A percentile compares a stretch with the other conserved stretches of the same genome.
Conservation (phyloP, 2,113 vertebrate genomes). For the Rhombomys opimus region DNA sequence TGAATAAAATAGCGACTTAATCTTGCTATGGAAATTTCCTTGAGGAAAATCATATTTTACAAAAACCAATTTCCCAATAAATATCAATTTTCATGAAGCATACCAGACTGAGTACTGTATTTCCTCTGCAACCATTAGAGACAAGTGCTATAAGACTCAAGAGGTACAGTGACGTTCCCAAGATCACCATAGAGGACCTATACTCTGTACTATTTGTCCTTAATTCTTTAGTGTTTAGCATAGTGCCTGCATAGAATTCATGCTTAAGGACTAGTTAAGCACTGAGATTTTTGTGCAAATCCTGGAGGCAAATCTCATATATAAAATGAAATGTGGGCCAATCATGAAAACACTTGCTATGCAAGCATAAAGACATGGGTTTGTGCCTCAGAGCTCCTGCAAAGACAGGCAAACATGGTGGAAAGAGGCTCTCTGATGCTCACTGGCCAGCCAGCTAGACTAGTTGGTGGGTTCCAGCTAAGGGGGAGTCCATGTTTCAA, state of each 20-base stretch:
- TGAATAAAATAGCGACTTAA: not conserved
- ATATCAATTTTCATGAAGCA: not conserved
- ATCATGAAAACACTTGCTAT: not conserved
- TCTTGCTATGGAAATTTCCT: not conserved
- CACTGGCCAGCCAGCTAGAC: not conserved
- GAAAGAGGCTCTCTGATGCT: not conserved
- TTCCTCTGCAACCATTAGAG: not conserved
- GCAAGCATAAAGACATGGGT: not conserved
- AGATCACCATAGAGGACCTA: not conserved
- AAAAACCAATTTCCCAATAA: not conserved
- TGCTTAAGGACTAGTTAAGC: slow-evolving; percentile 53
- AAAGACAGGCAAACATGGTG: not conserved
- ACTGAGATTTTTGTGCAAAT: not conserved
- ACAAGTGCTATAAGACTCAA: not conserved
- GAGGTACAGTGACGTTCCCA: not conserved
- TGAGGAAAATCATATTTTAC: not conserved
- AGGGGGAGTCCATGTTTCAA: not conserved
- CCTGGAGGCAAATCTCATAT: slow-evolving; percentile 16
- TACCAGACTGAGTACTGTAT: not conserved
- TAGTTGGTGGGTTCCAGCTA: not conserved
- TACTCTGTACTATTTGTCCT: not conserved
- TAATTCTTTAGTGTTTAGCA: not conserved
- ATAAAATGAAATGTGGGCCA: slow-evolving; percentile 53
- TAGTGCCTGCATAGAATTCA: not conserved
- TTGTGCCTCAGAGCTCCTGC: not conserved